phyloP scores from a whole-genome alignment of 2,113 vertebrate species.

The Silurus glanis region DNA sequence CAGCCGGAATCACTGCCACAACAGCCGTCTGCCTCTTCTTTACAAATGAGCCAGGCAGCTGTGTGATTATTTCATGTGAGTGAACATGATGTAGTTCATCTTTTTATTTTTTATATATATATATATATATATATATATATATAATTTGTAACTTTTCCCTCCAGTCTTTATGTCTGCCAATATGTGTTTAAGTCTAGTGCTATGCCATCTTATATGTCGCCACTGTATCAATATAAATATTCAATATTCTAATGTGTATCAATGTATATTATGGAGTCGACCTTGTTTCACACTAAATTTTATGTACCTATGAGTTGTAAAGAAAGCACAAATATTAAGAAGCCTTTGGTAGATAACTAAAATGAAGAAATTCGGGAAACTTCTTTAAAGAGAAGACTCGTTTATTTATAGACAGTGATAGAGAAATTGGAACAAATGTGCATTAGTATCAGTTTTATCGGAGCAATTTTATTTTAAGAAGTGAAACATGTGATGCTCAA shows the following conservation, averaged over 20 bases:
- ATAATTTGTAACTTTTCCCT: neutral
- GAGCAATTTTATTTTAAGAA: neutral
- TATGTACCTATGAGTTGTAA: neutral
- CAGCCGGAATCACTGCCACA: constrained; percentile 87
- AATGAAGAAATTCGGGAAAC: neutral
- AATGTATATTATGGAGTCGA: neutral
- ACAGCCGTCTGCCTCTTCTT: constrained; percentile 88
- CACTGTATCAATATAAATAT: constrained; percentile 27
- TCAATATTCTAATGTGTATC: constrained; percentile 26
- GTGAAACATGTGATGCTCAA: neutral
- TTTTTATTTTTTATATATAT: neutral
- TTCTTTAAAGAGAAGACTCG: too few relatives aligned
- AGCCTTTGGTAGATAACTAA: constrained; percentile 2
- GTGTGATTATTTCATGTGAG: neutral
- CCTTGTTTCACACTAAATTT: neutral
- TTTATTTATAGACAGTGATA: neutral
- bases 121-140: too few relatives aligned
- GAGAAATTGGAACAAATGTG: neutral
- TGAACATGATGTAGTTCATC: constrained; percentile 16
- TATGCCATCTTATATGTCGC: constrained; percentile 1
- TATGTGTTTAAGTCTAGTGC: neutral
- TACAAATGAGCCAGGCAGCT: constrained; percentile 77
- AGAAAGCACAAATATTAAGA: constrained; percentile 19
- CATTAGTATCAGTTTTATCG: neutral
- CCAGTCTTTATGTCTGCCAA: neutral